Conservation (phyloP, 2,888 invertebrate genomes). For the Tolmerus cingulatus region DNA sequence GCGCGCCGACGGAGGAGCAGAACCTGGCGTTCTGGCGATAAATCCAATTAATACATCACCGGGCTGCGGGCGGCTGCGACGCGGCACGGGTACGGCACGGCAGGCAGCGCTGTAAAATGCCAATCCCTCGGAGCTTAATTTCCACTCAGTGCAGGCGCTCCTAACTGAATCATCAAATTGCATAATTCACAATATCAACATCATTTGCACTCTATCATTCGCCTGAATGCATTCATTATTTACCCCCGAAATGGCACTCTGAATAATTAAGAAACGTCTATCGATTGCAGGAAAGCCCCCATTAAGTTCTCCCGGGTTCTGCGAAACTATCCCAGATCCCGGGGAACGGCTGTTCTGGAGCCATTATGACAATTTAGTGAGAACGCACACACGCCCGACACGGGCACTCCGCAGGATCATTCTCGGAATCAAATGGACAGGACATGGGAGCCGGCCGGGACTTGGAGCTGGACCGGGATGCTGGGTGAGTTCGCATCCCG, state of each 20-base stretch:
- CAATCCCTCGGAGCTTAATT: background rate
- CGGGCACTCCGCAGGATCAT: background rate
- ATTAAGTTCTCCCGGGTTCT: conserved; percentile 28
- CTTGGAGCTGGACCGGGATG: background rate
- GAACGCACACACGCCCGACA: conserved; percentile 23
- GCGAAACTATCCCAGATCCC: conserved; percentile 32
- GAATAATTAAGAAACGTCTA: conserved; percentile 38
- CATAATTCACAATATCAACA: conserved; percentile 39
- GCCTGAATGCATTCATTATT: conserved; percentile 40
- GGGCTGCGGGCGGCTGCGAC: background rate
- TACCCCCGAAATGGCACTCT: conserved; percentile 34
- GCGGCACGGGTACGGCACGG: background rate
- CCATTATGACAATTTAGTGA: conserved; percentile 38
- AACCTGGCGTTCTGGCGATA: background rate
- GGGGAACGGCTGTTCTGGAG: conserved; percentile 20
- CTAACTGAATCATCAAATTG: conserved; percentile 29
- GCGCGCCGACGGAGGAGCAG: background rate
- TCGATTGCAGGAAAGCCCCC: conserved; percentile 22
- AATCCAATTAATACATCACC: conserved; percentile 12
- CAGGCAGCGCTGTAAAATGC: background rate
- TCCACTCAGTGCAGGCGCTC: background rate
- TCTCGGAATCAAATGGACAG: conserved; percentile 9
- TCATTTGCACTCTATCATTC: conserved; percentile 40
- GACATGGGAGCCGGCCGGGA: background rate
- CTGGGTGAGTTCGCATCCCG: background rate